Conservation (phyloP, 2,797 vertebrate genomes). For the Pseudomugil tenellus region DNA sequence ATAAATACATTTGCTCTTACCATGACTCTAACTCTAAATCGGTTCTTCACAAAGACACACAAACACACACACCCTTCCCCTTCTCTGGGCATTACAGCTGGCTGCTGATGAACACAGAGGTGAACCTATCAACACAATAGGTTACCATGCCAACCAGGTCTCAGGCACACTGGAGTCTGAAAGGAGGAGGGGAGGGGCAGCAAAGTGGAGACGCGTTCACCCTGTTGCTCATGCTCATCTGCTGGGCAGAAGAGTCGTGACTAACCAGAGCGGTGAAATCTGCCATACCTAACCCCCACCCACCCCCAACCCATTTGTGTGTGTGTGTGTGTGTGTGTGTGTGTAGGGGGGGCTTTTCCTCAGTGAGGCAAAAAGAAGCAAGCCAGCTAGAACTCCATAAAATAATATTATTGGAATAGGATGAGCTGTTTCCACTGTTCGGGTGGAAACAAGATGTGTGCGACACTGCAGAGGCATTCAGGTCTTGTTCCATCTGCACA, state of each 20-base stretch:
- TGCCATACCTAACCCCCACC: slow-evolving; percentile 25
- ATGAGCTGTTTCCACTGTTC: slow-evolving; percentile 7
- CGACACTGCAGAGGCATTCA: slow-evolving; percentile 4
- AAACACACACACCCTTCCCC: not conserved
- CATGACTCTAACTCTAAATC: slow-evolving; percentile 8
- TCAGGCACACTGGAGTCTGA: slow-evolving; percentile 57
- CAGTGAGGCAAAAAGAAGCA: slow-evolving; percentile 28
- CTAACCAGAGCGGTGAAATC: slow-evolving; percentile 65
- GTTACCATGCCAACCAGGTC: slow-evolving; percentile 81
- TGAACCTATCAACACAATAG: slow-evolving; percentile 77
- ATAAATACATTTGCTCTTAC: slow-evolving; percentile 5
- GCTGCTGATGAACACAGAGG: slow-evolving; percentile 75
- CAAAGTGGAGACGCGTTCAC: slow-evolving; percentile 24
- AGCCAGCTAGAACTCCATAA: slow-evolving; percentile 34
- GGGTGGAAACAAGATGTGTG: not conserved
- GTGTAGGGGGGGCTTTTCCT: slow-evolving; percentile 22
- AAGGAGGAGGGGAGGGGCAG: slow-evolving; percentile 50
- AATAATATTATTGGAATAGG: slow-evolving; percentile 12
- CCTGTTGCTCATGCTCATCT: slow-evolving; percentile 74
- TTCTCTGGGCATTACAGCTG: slow-evolving; percentile 48
- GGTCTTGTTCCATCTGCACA: slow-evolving; percentile 30
- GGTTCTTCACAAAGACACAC: slow-evolving; percentile 14
- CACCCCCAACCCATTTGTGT: slow-evolving; percentile 29
- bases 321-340: not conserved
- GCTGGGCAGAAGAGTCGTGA: slow-evolving; percentile 78